phyloP scores from a whole-genome alignment of 1,140 invertebrate genomes.

The Drosophila kanapiae region DNA sequence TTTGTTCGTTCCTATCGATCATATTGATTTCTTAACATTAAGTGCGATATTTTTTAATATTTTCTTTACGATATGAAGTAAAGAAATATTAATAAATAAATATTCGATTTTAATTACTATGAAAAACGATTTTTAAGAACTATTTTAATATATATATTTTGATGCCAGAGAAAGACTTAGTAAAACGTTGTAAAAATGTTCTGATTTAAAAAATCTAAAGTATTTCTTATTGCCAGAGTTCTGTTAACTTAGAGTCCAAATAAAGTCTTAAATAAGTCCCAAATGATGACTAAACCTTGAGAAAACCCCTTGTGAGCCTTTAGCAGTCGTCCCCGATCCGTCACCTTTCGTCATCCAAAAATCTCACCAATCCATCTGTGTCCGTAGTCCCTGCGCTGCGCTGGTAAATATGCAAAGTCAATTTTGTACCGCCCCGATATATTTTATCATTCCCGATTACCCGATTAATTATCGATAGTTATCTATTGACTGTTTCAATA shows the following conservation, averaged over 20 bases:
- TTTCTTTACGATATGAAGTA: too few species aligned
- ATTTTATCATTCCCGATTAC: constrained; percentile 31
- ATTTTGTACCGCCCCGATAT: constrained; percentile 20
- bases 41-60: too few species aligned
- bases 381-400: constrained; percentile 75
- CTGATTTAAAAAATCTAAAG: too few species aligned
- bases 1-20: too few species aligned
- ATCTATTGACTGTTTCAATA: constrained; percentile 49
- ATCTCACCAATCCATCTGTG: constrained; percentile 50
- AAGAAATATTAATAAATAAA: too few species aligned
- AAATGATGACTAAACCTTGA: not conserved
- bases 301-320: constrained; percentile 7
- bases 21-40: too few species aligned
- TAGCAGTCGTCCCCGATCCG: constrained; percentile 28
- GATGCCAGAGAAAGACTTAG: not conserved
- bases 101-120: too few species aligned
- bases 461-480: not conserved
- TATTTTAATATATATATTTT: not conserved
- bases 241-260: not conserved
- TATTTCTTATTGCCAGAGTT: not conserved
- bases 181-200: too few species aligned
- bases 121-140: not conserved
- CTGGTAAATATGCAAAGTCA: constrained; percentile 76
- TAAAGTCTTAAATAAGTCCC: too few species aligned
- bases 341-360: constrained; percentile 40